Evolutionary conservation across 2,113 vertebrate genomes (phyloP).

Genomic region (Nothobranchius kuhntae): DNA sequence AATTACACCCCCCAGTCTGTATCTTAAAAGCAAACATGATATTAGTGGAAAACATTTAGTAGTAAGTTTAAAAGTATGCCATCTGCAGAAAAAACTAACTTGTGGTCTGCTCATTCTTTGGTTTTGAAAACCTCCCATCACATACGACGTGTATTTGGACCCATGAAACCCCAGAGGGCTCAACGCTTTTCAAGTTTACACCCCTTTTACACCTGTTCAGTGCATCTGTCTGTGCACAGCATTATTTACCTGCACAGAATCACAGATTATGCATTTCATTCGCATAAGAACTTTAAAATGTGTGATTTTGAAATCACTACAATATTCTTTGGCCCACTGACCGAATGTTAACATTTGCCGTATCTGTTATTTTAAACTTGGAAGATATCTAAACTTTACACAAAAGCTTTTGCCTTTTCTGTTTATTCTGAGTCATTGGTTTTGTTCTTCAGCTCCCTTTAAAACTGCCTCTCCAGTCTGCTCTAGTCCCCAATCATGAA

Average conservation of each 20-base stretch:
- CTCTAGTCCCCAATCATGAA: slow-evolving; percentile 62
- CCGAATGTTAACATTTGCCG: slow-evolving; percentile 30
- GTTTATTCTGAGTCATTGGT: slow-evolving; percentile 24
- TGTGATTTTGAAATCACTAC: slow-evolving; percentile 1
- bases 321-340: slow-evolving; percentile 13
- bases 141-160: slow-evolving; percentile 57
- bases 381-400: slow-evolving; percentile 28
- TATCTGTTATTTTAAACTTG: slow-evolving; percentile 27
- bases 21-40: too few species aligned
- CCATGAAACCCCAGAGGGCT: slow-evolving; percentile 37
- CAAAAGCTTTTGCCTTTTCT: slow-evolving; percentile 35
- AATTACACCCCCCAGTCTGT: too few species aligned
- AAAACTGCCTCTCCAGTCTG: slow-evolving; percentile 40
- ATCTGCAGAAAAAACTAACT: too few species aligned
- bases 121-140: slow-evolving; percentile 45
- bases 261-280: neutral
- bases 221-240: neutral
- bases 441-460: slow-evolving; percentile 44
- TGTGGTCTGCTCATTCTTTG: neutral
- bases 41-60: too few species aligned
- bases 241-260: neutral
- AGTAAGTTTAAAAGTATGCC: too few species aligned
- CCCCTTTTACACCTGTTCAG: slow-evolving; percentile 41
- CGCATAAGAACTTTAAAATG: neutral
- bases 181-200: slow-evolving; percentile 10